Evolutionary conservation across 2,888 invertebrate species (phyloP).

Genomic region (Parelbella ahira): DNA sequence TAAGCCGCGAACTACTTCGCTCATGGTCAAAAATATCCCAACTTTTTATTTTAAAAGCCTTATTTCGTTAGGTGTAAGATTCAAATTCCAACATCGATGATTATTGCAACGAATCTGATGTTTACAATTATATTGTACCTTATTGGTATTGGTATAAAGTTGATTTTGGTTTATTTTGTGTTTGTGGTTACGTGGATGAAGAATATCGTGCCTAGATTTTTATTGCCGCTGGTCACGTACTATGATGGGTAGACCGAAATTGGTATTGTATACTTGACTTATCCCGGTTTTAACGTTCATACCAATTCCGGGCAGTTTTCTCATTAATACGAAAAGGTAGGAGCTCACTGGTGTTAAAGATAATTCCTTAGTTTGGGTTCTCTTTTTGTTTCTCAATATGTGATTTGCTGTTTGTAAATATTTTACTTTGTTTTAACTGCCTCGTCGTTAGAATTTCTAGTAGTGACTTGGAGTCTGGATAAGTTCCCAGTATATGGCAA

Average conservation of each 20-base stretch:
- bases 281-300: conserved; percentile 17
- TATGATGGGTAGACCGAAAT: conserved; percentile 30
- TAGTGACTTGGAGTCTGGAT: too few relatives aligned
- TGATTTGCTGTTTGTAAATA: too few relatives aligned
- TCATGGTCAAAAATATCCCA: conserved; percentile 16
- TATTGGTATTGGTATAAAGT: conserved; percentile 13
- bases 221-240: conserved; percentile 34
- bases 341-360: too few relatives aligned
- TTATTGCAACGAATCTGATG: neutral
- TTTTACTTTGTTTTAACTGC: too few relatives aligned
- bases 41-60: neutral
- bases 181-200: neutral
- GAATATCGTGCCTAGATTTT: conserved; percentile 29
- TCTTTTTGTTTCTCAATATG: too few relatives aligned
- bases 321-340: conserved; percentile 8
- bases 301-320: conserved; percentile 14
- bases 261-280: conserved; percentile 27
- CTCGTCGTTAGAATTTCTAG: too few relatives aligned
- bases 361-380: too few relatives aligned
- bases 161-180: conserved; percentile 9
- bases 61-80: neutral
- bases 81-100: conserved; percentile 5
- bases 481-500: too few relatives aligned
- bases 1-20: conserved; percentile 25
- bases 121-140: conserved; percentile 4